A percentile compares a stretch with the other conserved stretches of the same genome.
These are phyloP conservation scores for Melanophora roralis DNA, from an alignment of 2,888 invertebrate species.

Conservation along the genomic window DNA sequence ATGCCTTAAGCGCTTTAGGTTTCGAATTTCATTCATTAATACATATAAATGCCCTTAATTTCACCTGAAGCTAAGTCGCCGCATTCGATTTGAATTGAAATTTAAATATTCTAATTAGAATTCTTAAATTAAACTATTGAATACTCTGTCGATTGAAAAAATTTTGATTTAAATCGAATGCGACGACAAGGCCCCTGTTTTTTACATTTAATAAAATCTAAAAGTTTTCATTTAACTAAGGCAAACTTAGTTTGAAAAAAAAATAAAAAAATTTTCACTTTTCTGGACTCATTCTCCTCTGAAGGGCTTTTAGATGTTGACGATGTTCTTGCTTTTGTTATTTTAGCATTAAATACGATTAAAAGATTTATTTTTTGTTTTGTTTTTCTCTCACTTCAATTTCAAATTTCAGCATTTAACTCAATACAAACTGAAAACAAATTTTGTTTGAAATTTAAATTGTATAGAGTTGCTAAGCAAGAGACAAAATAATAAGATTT, in stretches of 20 bases:
- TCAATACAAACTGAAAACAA: background rate
- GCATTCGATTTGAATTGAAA: no score
- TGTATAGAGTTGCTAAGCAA: slow-evolving; percentile 1
- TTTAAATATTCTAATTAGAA: background rate
- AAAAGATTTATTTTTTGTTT: slow-evolving; percentile 39
- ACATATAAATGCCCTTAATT: no score
- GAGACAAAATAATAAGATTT: background rate
- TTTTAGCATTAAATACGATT: slow-evolving; percentile 48
- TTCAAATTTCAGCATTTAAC: background rate
- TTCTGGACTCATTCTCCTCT: background rate
- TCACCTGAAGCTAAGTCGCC: no score
- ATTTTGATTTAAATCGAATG: no score
- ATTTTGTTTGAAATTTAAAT: slow-evolving; percentile 28
- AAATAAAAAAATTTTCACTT: background rate
- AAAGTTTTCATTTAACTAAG: no score
- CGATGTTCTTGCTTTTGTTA: background rate
- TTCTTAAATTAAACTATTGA: no score
- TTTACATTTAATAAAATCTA: no score
- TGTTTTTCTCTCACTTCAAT: background rate
- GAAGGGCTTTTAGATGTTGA: background rate
- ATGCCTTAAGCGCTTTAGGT: no score
- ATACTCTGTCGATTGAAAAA: no score
- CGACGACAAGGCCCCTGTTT: no score
- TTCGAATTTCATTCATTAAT: no score
- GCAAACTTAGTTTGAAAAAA: no score